Evolutionary conservation across 2,113 vertebrate genomes (phyloP).

Genomic region (Lepus europaeus): DNA sequence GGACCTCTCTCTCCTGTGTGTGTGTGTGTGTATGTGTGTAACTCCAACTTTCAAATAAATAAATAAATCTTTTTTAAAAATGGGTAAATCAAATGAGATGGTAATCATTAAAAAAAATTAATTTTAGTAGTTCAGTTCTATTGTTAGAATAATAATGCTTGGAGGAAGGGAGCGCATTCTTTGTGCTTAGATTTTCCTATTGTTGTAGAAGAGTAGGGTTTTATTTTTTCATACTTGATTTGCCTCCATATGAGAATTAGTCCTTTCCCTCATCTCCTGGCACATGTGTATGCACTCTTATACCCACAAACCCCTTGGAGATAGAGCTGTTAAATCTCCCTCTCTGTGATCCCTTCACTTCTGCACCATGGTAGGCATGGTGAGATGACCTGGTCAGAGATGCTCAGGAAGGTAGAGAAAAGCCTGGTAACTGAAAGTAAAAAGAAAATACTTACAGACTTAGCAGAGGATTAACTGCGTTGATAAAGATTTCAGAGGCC

Average conservation of each 20-base stretch:
- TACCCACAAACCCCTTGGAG: not conserved
- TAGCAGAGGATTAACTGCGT: constrained; percentile 57
- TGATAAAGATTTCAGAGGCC: constrained; percentile 72
- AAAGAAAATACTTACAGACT: constrained; percentile 66
- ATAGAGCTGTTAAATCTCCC: constrained; percentile 7
- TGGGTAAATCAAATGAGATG: too few relatives aligned
- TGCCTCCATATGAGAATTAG: constrained; percentile 6
- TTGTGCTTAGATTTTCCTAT: not conserved
- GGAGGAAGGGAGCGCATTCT: not conserved
- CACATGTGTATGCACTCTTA: not conserved
- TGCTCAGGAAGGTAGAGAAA: constrained; percentile 5
- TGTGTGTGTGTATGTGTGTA: too few relatives aligned
- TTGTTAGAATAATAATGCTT: constrained; percentile 2
- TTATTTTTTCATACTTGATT: not conserved
- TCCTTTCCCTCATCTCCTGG: constrained; percentile 2
- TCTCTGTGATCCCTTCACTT: constrained; percentile 55
- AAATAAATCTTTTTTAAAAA: too few relatives aligned
- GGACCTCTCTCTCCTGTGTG: too few relatives aligned
- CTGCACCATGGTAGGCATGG: not conserved
- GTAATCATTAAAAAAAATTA: not conserved
- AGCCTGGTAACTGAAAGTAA: constrained; percentile 51
- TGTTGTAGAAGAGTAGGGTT: not conserved
- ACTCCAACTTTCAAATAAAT: too few relatives aligned
- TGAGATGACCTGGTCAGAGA: constrained; percentile 35
- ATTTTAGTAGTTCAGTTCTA: constrained; percentile 18